Conservation (phyloP, 1,140 invertebrate genomes). For the Drosophila gunungcola region DNA sequence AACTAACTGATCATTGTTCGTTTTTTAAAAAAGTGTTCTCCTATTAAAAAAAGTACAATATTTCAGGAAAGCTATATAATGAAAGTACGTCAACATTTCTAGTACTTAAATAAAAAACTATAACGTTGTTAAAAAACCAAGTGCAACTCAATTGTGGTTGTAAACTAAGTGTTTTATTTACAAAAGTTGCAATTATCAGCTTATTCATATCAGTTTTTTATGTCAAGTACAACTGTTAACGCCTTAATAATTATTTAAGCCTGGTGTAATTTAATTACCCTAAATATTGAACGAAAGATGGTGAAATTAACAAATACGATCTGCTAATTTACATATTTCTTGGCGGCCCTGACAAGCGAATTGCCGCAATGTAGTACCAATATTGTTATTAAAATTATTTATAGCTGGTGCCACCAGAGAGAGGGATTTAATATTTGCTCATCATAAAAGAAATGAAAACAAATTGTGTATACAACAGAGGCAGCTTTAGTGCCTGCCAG, state of each 20-base stretch:
- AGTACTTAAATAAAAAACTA: too few species aligned
- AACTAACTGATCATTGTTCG: too few species aligned
- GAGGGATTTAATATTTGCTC: conserved; percentile 54
- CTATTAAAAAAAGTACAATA: too few species aligned
- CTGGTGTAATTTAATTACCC: not conserved
- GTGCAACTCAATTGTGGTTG: too few species aligned
- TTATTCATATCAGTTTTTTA: not conserved
- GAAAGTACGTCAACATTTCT: too few species aligned
- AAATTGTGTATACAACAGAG: conserved; percentile 33
- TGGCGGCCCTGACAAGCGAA: conserved; percentile 27
- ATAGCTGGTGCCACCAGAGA: conserved; percentile 20
- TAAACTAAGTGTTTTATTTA: too few species aligned
- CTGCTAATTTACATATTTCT: conserved; percentile 20
- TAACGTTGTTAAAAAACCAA: too few species aligned
- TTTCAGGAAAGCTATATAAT: too few species aligned
- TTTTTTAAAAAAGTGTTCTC: too few species aligned
- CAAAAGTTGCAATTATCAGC: not conserved
- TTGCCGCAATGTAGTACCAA: conserved; percentile 42
- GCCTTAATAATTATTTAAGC: not conserved
- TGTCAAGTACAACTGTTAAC: not conserved
- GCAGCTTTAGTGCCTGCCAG: conserved; percentile 44
- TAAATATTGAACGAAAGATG: conserved; percentile 31
- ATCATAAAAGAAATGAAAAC: conserved; percentile 50
- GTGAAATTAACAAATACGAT: conserved; percentile 24
- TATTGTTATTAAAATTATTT: conserved; percentile 62